Evolutionary conservation across 1,140 invertebrate genomes (phyloP).

Genomic region (Cataglyphis hispanica): DNA sequence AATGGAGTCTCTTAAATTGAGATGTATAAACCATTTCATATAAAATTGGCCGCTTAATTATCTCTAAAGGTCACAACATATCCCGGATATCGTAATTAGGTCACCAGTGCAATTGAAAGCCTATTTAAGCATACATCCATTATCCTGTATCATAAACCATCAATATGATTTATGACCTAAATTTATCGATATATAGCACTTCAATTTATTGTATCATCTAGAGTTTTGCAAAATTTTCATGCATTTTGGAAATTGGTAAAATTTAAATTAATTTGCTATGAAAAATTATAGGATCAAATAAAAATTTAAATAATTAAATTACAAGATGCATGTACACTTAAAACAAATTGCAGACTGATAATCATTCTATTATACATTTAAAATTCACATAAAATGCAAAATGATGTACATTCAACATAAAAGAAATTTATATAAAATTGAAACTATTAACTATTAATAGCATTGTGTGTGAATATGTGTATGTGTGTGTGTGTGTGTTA

Average conservation of each 20-base stretch:
- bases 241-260: neutral
- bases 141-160: neutral
- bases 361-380: neutral
- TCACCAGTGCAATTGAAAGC: conserved; percentile 3
- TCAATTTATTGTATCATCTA: neutral
- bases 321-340: neutral
- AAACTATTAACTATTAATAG: neutral
- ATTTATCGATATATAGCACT: neutral
- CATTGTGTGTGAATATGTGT: no score
- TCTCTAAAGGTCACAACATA: conserved; percentile 36
- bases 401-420: neutral
- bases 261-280: neutral
- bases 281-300: conserved; percentile 7
- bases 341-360: neutral
- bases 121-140: conserved; percentile 36
- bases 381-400: neutral
- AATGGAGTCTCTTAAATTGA: conserved; percentile 20
- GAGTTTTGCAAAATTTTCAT: neutral
- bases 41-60: conserved; percentile 32
- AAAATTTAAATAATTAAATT: neutral
- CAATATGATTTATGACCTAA: neutral
- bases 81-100: conserved; percentile 34
- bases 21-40: neutral
- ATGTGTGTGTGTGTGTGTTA: neutral
- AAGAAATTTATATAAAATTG: neutral